These are phyloP conservation scores for Sternotherus odoratus DNA, from an alignment of 2,797 vertebrate species.

Conservation along the genomic window DNA sequence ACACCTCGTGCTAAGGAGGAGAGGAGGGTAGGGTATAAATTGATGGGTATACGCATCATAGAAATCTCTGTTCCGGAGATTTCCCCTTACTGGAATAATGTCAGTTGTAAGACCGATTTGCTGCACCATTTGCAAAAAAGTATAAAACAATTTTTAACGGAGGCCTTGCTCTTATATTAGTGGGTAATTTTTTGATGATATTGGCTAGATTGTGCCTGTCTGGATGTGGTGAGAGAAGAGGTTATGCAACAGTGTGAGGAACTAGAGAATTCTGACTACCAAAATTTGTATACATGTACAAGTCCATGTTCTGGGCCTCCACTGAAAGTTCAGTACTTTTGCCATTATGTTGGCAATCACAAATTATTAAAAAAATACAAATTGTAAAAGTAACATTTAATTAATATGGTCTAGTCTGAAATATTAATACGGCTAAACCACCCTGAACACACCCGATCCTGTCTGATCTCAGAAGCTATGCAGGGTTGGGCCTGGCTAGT, in stretches of 20 bases:
- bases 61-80: not conserved
- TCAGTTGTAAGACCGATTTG: not conserved
- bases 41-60: not conserved
- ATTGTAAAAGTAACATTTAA: not conserved
- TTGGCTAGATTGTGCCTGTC: rapidly evolving
- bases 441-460: too few relatives aligned
- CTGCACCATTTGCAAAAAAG: not conserved
- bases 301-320: not conserved
- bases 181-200: not conserved
- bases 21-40: not conserved
- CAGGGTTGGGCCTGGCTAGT: too few relatives aligned
- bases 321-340: not conserved
- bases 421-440: too few relatives aligned
- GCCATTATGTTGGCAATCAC: not conserved
- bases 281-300: not conserved
- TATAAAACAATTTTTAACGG: not conserved
- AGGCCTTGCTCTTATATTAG: not conserved
- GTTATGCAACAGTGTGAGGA: not conserved
- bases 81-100: not conserved
- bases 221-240: not conserved
- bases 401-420: rapidly evolving
- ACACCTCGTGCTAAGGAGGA: not conserved
- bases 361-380: not conserved
- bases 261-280: not conserved
- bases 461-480: too few relatives aligned